Base-by-base conservation (phyloP, 2,888 invertebrate genomes). In the Meiosimyza platycephala region DNA sequence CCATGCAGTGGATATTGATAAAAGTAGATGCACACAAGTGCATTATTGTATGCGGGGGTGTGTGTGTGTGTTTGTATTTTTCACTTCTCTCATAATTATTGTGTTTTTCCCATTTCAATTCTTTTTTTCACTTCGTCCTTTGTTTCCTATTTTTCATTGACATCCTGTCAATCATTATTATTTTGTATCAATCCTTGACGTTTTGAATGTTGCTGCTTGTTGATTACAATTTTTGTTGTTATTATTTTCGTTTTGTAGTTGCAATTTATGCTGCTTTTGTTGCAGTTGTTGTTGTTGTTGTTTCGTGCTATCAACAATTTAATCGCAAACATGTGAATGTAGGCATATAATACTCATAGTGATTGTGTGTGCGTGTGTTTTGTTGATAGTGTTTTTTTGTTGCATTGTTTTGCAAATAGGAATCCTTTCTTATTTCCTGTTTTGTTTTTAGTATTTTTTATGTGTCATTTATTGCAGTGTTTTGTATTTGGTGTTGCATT, bases 101-200 rank as follows among this genome's bases (percentile, higher is more conserved):
- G 40, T 12, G 18, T 47, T 40, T 54, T 55, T 54, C 48, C 54
- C 60, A 33, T 59, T 57, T 50, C 55, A 4, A 28, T 28, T 28
- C 12, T 18, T 48, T 62, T 18, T 48, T 62, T 68, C n/a, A 50
- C 22, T 22, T 9, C 62, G 16, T 4, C 40, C 18, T 60, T 69
- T 60, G 69, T 60, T 48, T 63, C 40, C 57, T 65, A 18, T 22
- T 66, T 47, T 54, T 50, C 57, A 71, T 72, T 68, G 54, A 76
- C 79, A 78, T 78, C 79, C 78, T 77, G 81, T 83, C 82, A 83
- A 82, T 82, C 81, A 80, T 82, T 82, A 79, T 80, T 80, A 78
- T 76, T 75, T 74, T 79, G 80, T 80, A 70, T 52, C 63, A 28
- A 70, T 62, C 40, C 63, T 62, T 70, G 63, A 70, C 70, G 52